Evolutionary conservation across 1,140 invertebrate species (phyloP).

Genomic region (Myzus persicae): DNA sequence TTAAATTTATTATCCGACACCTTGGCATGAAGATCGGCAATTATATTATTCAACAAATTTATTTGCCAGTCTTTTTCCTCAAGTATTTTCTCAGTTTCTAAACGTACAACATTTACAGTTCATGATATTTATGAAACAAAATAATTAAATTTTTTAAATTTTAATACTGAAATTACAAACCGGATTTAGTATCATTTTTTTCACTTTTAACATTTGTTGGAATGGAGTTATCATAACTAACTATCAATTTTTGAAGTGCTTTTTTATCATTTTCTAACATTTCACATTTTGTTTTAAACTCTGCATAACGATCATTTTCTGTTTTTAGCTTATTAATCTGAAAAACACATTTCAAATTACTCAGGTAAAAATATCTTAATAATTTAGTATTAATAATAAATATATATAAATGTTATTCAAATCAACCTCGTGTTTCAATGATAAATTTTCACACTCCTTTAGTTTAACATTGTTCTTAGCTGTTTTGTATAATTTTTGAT

Average conservation of each 20-base stretch:
- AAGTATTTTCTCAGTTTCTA: slow-evolving; percentile 50
- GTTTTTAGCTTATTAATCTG: slow-evolving; percentile 41
- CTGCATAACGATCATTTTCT: slow-evolving; percentile 30
- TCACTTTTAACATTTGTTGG: neutral
- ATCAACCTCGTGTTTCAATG: slow-evolving; percentile 42
- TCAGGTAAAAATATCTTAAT: neutral
- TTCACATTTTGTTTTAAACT: slow-evolving; percentile 47
- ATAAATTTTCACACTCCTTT: slow-evolving; percentile 52
- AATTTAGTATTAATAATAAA: neutral
- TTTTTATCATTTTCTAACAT: slow-evolving; percentile 47
- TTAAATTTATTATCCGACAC: slow-evolving; percentile 52
- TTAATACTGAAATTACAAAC: neutral
- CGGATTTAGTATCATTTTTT: slow-evolving; percentile 23
- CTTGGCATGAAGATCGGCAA: slow-evolving; percentile 45
- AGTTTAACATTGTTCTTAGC: slow-evolving; percentile 49
- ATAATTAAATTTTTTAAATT: neutral
- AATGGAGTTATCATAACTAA: slow-evolving; percentile 18
- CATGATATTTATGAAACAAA: neutral
- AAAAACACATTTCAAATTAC: neutral
- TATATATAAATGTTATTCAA: neutral
- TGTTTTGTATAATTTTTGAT: slow-evolving; percentile 46
- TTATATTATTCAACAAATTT: slow-evolving; percentile 52
- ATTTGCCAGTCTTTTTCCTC: slow-evolving; percentile 57
- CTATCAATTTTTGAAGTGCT: slow-evolving; percentile 33
- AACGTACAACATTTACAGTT: neutral